Base-by-base conservation (phyloP, 1,140 invertebrate species). In the Sarcophaga bullata region DNA sequence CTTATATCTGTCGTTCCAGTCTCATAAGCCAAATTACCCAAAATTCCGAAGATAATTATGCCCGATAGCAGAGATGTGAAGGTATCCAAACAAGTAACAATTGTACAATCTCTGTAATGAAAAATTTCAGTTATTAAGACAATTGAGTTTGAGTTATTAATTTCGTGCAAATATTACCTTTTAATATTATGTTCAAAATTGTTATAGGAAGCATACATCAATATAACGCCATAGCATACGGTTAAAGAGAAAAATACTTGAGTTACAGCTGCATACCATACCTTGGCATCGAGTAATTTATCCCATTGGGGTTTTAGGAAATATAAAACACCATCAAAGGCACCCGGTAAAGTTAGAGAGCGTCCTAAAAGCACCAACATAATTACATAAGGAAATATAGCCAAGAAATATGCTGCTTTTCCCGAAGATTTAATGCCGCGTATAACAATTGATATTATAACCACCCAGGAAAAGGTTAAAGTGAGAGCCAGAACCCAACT, bases 151-250 rank as follows among this genome's bases (percentile, higher is more conserved):
- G 6, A 9, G 50, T 10, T 68, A 68, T 68, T 68, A 49, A 76
- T n/a, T 49, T 50, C 17, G 19, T 37, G 25, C 25, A 13, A 52
- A 49, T 15, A 25, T 19, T 95, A 95, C 85, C 92, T 92, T 86
- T 95, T 94, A 72, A 96, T 93, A 85, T 95, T 95, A 84, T 96
- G 95, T 6, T 91, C 91, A 85, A 97, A 97, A 58, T 93, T 93
- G 86, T 97, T 97, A 87, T 95, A 97, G 7, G 95, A 96, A n/a
- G 95, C 92, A 78, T 96, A 95, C 91, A 95, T 96, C 19, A 96
- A 93, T 46, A 97, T 93, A n/a, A 94, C 93, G 15, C 96, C 96
- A 82, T 96, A 95, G 80, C 95, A 95, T 19, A 97, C 95, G 9
- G 94, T 96, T 96, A 58, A 95, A 8, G 88, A 90, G 82, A 90